Percentiles rank a stretch among this genome's conserved stretches.
Conservation (phyloP, 2,113 vertebrate genomes). For the Gobio gobio region DNA sequence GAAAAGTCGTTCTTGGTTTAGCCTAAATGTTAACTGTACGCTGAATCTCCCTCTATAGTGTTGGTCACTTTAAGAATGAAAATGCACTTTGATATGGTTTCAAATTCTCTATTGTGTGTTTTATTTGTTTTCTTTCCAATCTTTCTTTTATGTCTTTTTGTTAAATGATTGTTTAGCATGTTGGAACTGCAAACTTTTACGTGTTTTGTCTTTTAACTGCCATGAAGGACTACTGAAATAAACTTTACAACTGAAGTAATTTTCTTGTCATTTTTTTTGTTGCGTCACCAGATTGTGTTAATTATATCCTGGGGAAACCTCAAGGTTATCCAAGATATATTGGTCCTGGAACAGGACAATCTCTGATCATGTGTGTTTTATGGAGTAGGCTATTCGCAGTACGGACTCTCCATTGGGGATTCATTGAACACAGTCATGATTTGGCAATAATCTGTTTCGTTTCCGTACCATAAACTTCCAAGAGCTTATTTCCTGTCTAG, state of each 20-base stretch:
- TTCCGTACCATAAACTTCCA: constrained; percentile 12
- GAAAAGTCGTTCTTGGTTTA: constrained; percentile 68
- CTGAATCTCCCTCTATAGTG: constrained; percentile 76
- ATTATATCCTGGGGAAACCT: constrained; percentile 2
- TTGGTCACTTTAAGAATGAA: constrained; percentile 78
- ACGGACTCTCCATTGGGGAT: not conserved
- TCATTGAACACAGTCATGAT: constrained; percentile 7
- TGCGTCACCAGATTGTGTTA: not conserved
- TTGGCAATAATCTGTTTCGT: constrained; percentile 31
- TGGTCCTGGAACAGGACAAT: not conserved
- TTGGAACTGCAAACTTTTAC: constrained; percentile 92
- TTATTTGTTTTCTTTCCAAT: constrained; percentile 68
- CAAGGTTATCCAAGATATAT: not conserved
- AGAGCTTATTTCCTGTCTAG: constrained; percentile 49
- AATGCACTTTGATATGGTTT: constrained; percentile 81
- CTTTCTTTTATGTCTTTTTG: constrained; percentile 67
- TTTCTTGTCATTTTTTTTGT: not conserved
- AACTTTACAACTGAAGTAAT: constrained; percentile 65
- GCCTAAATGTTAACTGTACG: constrained; percentile 82
- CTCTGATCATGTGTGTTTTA: not conserved
- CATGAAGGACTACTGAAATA: constrained; percentile 81
- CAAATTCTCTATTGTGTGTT: constrained; percentile 76
- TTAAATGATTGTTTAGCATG: constrained; percentile 96
- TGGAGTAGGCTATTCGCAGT: not conserved
- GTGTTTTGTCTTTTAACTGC: constrained; percentile 92